phyloP scores from a whole-genome alignment of 2,888 invertebrate species.

The Ethmia dodecea region DNA sequence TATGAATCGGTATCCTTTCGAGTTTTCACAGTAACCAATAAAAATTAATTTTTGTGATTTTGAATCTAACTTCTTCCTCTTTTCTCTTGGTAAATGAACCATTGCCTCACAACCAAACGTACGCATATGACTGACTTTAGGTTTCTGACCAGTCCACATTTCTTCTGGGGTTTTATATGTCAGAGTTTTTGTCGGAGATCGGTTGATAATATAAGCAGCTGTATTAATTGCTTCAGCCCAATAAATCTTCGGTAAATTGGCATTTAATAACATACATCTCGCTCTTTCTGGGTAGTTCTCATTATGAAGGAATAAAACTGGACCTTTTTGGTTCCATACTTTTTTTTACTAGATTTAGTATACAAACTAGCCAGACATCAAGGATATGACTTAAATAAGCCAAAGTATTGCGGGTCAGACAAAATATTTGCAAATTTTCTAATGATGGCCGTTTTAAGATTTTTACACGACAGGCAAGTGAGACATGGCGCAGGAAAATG shows the following conservation, averaged over 20 bases:
- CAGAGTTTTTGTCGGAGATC: constrained; percentile 13
- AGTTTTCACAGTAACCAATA: constrained; percentile 2
- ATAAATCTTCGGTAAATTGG: background rate
- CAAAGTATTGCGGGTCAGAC: too few species aligned
- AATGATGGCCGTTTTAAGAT: too few species aligned
- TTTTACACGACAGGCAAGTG: too few species aligned
- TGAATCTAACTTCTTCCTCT: constrained; percentile 1
- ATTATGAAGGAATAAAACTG: too few species aligned
- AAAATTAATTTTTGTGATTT: constrained; percentile 2
- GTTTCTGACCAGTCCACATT: background rate
- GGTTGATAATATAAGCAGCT: constrained; percentile 1
- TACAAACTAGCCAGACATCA: too few species aligned
- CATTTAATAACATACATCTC: constrained; percentile 4
- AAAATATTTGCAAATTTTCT: too few species aligned
- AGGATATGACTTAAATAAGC: too few species aligned
- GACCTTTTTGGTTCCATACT: too few species aligned
- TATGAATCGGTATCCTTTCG: background rate
- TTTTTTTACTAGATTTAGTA: constrained; percentile 17
- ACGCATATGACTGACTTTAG: background rate
- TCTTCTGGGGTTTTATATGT: background rate
- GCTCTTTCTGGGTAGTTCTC: too few species aligned
- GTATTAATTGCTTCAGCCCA: constrained; percentile 2
- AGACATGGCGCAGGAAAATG: too few species aligned
- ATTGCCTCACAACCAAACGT: background rate
- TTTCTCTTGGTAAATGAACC: constrained; percentile 1